Evolutionary conservation across 2,888 invertebrate genomes (phyloP).

Genomic region (Prosapia bicincta): DNA sequence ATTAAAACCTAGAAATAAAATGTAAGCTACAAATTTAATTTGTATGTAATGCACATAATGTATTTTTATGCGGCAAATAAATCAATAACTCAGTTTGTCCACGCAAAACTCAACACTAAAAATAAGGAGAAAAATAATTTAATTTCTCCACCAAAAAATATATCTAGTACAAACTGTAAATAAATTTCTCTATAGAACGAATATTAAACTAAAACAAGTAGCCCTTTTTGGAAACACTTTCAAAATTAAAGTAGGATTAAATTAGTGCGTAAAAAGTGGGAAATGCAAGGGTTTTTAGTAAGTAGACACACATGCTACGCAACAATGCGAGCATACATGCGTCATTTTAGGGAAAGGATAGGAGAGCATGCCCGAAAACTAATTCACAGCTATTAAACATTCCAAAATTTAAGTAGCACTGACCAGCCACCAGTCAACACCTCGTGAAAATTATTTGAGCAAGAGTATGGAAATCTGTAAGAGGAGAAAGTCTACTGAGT

Average conservation of each 20-base stretch:
- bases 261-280: neutral
- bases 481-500: conserved; percentile 48
- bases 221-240: too few species aligned
- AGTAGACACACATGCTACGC: conserved; percentile 21
- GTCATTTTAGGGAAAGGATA: neutral
- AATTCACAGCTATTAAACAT: conserved; percentile 16
- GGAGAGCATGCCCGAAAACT: conserved; percentile 23
- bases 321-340: conserved; percentile 4
- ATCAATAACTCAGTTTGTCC: too few species aligned
- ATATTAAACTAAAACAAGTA: too few species aligned
- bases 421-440: conserved; percentile 45
- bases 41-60: too few species aligned
- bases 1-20: too few species aligned
- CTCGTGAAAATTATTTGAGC: conserved; percentile 70
- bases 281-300: neutral
- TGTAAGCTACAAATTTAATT: too few species aligned
- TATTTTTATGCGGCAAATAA: too few species aligned
- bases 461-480: conserved; percentile 76
- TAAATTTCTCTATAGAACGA: too few species aligned
- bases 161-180: too few species aligned
- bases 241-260: neutral
- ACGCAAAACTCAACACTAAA: too few species aligned
- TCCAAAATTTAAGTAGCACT: conserved; percentile 35
- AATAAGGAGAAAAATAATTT: too few species aligned
- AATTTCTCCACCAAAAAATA: too few species aligned